phyloP scores from a whole-genome alignment of 2,113 vertebrate species.

The Dendropsophus ebraccatus region DNA sequence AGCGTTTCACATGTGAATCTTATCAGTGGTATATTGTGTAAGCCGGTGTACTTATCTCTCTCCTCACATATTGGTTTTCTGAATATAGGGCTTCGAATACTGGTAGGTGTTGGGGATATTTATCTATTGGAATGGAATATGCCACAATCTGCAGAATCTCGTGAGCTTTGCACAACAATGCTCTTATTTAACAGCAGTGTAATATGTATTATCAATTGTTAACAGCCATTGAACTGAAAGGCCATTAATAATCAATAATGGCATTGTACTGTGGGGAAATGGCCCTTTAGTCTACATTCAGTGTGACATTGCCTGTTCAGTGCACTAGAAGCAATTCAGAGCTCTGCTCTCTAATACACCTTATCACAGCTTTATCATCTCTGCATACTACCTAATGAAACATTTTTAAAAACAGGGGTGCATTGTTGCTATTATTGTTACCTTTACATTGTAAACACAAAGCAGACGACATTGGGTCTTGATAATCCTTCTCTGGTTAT shows the following conservation, averaged over 20 bases:
- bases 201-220: slow-evolving; percentile 40
- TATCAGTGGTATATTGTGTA: background rate
- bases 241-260: slow-evolving; percentile 51
- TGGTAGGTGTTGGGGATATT: background rate
- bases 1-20: background rate
- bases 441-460: background rate
- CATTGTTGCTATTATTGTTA: background rate
- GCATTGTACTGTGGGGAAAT: slow-evolving; percentile 14
- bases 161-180: slow-evolving; percentile 35
- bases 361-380: background rate
- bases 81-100: no score
- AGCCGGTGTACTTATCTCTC: slow-evolving; percentile 10
- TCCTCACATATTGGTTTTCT: background rate
- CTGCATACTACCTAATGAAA: background rate
- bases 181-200: slow-evolving; percentile 38
- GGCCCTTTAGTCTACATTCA: background rate
- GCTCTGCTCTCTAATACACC: background rate
- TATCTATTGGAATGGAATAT: slow-evolving; percentile 12
- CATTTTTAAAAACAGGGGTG: background rate
- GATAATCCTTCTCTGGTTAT: background rate
- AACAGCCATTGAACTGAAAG: slow-evolving; percentile 42
- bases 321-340: background rate
- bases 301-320: background rate
- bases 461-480: background rate
- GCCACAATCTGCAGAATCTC: slow-evolving; percentile 18